These are phyloP conservation scores for Melopsittacus undulatus DNA, from an alignment of 2,797 vertebrate genomes.

Conservation along the genomic window DNA sequence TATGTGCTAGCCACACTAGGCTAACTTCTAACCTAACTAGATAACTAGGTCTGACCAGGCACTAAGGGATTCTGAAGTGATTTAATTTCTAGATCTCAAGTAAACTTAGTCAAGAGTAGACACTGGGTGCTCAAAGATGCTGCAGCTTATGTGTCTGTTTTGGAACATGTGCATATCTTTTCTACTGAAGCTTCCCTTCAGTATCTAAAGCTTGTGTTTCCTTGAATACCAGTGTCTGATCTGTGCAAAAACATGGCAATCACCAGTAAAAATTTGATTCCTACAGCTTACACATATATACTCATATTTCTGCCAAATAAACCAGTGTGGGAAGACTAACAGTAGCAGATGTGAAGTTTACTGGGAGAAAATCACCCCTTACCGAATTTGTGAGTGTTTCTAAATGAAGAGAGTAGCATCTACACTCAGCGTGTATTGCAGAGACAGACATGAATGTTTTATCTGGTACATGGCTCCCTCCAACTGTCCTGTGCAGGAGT, in stretches of 20 bases:
- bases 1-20: not conserved
- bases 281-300: not conserved
- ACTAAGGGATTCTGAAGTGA: not conserved
- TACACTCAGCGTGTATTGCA: not conserved
- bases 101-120: not conserved
- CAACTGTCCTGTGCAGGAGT: not conserved
- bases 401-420: not conserved
- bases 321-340: not conserved
- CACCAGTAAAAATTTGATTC: not conserved
- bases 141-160: not conserved
- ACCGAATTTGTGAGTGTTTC: not conserved
- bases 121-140: not conserved
- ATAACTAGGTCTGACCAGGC: not conserved
- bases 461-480: not conserved
- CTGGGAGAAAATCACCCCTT: not conserved
- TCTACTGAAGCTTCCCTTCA: not conserved
- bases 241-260: not conserved
- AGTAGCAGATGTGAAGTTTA: not conserved
- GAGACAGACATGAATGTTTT: not conserved
- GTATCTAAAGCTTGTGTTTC: not conserved
- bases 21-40: not conserved
- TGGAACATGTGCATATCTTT: rapidly evolving
- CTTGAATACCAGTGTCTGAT: not conserved
- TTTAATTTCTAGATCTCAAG: not conserved
- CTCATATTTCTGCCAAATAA: not conserved